These are phyloP conservation scores for Harpagoxenus sublaevis DNA, from an alignment of 2,888 invertebrate species.

Conservation along the genomic window DNA sequence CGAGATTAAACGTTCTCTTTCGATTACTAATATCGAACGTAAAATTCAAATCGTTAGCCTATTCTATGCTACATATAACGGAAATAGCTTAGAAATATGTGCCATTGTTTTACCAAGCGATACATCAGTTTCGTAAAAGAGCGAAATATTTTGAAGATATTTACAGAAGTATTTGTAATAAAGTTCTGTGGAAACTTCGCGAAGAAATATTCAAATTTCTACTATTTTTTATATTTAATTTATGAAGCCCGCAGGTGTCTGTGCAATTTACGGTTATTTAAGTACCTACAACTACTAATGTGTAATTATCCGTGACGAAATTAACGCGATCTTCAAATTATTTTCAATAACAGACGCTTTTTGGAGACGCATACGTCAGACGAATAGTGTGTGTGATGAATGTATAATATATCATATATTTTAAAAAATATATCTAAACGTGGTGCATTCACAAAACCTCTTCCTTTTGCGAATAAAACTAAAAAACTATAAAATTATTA, in stretches of 20 bases:
- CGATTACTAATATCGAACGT: too few species aligned
- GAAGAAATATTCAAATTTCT: background rate
- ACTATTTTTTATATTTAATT: background rate
- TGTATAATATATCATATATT: too few species aligned
- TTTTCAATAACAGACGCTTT: background rate
- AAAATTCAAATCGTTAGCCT: conserved; percentile 10
- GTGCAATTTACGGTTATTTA: background rate
- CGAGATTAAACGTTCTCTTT: too few species aligned
- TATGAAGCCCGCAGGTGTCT: background rate
- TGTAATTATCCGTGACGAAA: background rate
- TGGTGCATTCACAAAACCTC: too few species aligned
- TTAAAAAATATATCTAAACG: too few species aligned
- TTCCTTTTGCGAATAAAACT: too few species aligned
- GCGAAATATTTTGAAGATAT: background rate
- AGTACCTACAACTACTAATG: background rate
- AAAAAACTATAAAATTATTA: too few species aligned
- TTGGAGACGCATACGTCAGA: too few species aligned
- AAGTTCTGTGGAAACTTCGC: background rate
- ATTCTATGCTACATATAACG: background rate
- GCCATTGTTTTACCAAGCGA: background rate
- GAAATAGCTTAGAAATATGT: background rate
- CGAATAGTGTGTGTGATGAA: too few species aligned
- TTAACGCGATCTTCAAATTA: conserved; percentile 5
- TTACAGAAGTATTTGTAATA: background rate
- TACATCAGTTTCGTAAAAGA: background rate